Percentiles rank a stretch among this genome's conserved stretches.
These are phyloP conservation scores for Orthosia gothica DNA, from an alignment of 2,888 invertebrate genomes.

Conservation along the genomic window DNA sequence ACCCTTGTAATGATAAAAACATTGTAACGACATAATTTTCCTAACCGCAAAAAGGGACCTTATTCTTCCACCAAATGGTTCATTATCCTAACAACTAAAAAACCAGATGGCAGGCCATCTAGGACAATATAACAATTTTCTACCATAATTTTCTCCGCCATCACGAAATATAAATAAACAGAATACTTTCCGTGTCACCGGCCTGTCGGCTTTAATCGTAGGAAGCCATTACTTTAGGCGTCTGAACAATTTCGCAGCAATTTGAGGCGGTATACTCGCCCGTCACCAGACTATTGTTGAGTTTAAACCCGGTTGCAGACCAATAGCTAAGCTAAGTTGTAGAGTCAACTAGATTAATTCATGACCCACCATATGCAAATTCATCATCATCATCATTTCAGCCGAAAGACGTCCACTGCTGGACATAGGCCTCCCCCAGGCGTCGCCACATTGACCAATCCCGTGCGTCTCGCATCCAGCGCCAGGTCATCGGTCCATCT, in stretches of 20 bases:
- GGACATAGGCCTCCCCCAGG: too few relatives aligned
- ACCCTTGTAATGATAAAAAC: neutral
- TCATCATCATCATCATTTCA: too few relatives aligned
- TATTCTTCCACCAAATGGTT: too few relatives aligned
- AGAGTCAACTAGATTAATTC: too few relatives aligned
- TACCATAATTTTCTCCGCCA: slow-evolving; percentile 21
- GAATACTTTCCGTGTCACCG: slow-evolving; percentile 40
- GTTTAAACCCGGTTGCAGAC: neutral
- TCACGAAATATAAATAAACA: slow-evolving; percentile 37
- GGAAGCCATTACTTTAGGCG: slow-evolving; percentile 52
- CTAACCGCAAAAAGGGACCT: neutral
- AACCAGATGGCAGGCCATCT: neutral
- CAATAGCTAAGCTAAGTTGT: neutral
- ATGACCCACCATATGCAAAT: too few relatives aligned
- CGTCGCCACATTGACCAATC: too few relatives aligned
- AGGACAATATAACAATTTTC: slow-evolving; percentile 25
- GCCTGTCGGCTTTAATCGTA: slow-evolving; percentile 51
- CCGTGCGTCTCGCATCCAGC: too few relatives aligned
- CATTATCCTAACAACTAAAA: too few relatives aligned
- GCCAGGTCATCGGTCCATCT: too few relatives aligned
- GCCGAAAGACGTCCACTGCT: too few relatives aligned
- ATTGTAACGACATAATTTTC: neutral
- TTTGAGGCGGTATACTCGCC: slow-evolving; percentile 54
- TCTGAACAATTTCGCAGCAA: slow-evolving; percentile 60
- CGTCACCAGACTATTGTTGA: slow-evolving; percentile 46